Evolutionary conservation across 2,797 vertebrate species (phyloP).

Genomic region (Enteromius anoplus): DNA sequence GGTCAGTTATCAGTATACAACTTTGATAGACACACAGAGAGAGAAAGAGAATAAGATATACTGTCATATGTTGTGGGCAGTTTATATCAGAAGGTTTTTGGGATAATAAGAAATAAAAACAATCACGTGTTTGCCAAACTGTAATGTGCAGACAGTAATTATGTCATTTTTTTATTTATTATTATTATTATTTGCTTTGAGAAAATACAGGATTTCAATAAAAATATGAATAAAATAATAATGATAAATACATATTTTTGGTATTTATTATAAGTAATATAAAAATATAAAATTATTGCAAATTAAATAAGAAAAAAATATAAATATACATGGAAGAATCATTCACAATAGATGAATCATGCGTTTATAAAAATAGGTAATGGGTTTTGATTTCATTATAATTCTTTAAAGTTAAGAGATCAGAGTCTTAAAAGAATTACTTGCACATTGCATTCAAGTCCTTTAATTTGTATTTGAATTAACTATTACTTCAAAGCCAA

Average conservation of each 20-base stretch:
- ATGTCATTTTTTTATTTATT: not conserved
- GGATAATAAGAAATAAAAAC: not conserved
- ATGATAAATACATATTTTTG: not conserved
- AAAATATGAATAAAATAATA: not conserved
- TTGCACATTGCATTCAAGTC: not conserved
- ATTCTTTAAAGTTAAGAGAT: not conserved
- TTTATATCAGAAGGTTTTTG: not conserved
- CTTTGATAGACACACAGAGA: not conserved
- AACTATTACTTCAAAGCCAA: not conserved
- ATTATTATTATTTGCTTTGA: not conserved
- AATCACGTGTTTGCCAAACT: not conserved
- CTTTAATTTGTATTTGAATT: not conserved
- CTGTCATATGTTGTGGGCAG: too few species aligned
- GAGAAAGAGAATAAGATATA: not conserved
- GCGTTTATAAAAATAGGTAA: not conserved
- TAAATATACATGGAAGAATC: not conserved
- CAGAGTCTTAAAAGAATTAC: not conserved
- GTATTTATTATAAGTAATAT: not conserved
- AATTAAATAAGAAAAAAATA: too few species aligned
- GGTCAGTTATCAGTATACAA: slow-evolving; percentile 74
- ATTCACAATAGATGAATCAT: not conserved
- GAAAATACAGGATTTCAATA: not conserved
- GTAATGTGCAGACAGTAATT: not conserved
- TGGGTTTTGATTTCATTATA: not conserved
- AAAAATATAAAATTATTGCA: not conserved